Evolutionary conservation across 2,113 vertebrate species (phyloP), one percentile per base, ranked within the genome.

Genomic region (Solea senegalensis): DNA sequence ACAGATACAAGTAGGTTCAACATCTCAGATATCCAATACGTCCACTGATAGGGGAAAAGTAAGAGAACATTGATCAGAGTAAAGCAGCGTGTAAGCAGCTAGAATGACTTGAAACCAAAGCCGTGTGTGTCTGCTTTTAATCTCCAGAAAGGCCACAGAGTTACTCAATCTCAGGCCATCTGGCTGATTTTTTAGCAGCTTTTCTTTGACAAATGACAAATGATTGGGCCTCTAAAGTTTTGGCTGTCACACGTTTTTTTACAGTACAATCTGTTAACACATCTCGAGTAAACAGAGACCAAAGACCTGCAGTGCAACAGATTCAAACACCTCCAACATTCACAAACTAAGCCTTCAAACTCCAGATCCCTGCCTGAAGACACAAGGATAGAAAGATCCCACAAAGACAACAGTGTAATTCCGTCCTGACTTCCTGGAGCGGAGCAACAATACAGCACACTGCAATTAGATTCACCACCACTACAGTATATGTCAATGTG

Each of bases 301-400:
- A 13, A 81, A 80, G 61, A 78, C 3, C 78, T 16, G 59, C 44
- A 14, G 40, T n/a, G 76, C 21, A 82, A 89, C 58, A 67, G 40
- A 60, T 82, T 68, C 61, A 69, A 72, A 79, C 70, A 82, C 75
- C 54, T 82, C 63, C 81, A 83, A 87, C 76, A 86, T 82, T 85
- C 76, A 81, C 11, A 3, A 78, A 68, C 68, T 78, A 5, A 64
- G 63, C 75, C 65, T 50, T 28, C 50, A 69, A 41, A 70, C 55
- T 51, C 50, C 1, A 51, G 69, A 72, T 53, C 54, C 14, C 16
- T 57, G 49, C 34, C 54, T 71, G 66, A 46, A 80, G 76, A 84
- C 60, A 72, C 11, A 57, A 10, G 21, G 63, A 87, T 73, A 83
- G n/a, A n/a, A 69, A 82, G 46, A 74, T 73, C 46, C 5, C 58